These are phyloP conservation scores for Tromatobia lineatoria DNA, from an alignment of 2,888 invertebrate genomes.

Conservation along the genomic window DNA sequence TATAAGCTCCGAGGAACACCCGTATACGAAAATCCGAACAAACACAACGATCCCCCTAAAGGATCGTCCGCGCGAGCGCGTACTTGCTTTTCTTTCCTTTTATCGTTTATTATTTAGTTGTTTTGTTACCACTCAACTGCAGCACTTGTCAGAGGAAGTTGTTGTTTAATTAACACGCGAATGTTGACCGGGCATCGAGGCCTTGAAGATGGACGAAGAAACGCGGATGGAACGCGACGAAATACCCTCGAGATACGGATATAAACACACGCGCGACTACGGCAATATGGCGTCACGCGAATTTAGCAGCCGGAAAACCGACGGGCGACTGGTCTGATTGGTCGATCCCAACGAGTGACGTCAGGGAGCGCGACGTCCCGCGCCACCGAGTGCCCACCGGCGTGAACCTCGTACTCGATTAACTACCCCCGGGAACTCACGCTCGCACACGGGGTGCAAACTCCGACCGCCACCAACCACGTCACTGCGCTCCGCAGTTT, in stretches of 20 bases:
- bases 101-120: neutral
- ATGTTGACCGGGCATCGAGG: neutral
- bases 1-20: slow-evolving; percentile 28
- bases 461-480: slow-evolving; percentile 11
- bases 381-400: slow-evolving; percentile 68
- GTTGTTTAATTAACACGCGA: slow-evolving; percentile 11
- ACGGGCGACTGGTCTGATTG: slow-evolving; percentile 88
- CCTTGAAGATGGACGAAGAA: slow-evolving; percentile 1
- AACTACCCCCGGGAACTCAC: slow-evolving; percentile 52
- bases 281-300: slow-evolving; percentile 82
- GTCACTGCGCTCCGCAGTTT: slow-evolving; percentile 15
- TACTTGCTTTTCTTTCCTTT: neutral
- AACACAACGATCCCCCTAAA: slow-evolving; percentile 4
- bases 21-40: slow-evolving; percentile 33
- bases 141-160: neutral
- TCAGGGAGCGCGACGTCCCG: slow-evolving; percentile 84
- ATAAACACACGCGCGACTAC: slow-evolving; percentile 79
- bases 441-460: slow-evolving; percentile 33
- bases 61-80: slow-evolving; percentile 17
- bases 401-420: neutral
- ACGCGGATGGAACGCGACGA: slow-evolving; percentile 58
- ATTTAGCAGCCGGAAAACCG: slow-evolving; percentile 81
- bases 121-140: neutral
- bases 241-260: slow-evolving; percentile 75
- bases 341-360: slow-evolving; percentile 88